Percentiles rank a stretch among this genome's conserved stretches.
phyloP scores from a whole-genome alignment of 30 jellyfish, hydroid and myxozoan genomes.

The Phacellophora camtschatica region DNA sequence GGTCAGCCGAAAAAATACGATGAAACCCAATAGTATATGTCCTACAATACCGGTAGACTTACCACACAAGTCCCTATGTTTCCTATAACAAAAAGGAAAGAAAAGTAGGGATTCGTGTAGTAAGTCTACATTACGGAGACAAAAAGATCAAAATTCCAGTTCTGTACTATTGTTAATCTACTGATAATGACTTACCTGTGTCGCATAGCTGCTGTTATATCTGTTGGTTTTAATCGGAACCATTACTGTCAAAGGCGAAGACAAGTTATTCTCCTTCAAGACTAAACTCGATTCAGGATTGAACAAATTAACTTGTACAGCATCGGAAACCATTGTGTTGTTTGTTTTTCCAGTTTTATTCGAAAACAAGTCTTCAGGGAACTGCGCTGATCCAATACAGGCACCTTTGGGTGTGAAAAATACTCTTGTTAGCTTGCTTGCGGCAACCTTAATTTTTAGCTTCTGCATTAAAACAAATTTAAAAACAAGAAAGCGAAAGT shows the following conservation, averaged over 20 bases:
- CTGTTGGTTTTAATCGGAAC: slow-evolving; percentile 34
- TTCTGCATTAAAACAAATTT: no score
- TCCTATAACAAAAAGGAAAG: no score
- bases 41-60: no score
- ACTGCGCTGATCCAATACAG: slow-evolving; percentile 74
- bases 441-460: no score
- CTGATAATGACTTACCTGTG: slow-evolving; percentile 16
- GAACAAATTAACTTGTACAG: slow-evolving; percentile 28
- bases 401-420: no score
- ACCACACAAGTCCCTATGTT: no score
- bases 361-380: slow-evolving; percentile 62
- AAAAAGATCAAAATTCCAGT: not conserved
- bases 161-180: not conserved
- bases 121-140: no score
- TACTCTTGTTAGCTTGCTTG: no score
- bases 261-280: slow-evolving; percentile 4
- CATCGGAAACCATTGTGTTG: slow-evolving; percentile 26
- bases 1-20: no score
- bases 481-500: no score
- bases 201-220: slow-evolving; percentile 1
- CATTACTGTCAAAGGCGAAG: slow-evolving; percentile 42
- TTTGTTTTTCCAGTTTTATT: not conserved
- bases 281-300: slow-evolving; percentile 51
- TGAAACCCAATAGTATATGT: no score
- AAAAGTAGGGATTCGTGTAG: no score